Percentiles rank a stretch among this genome's conserved stretches.
Conservation (phyloP, 92 coral and sea anemone genomes). For the Parazoanthus swiftii region DNA sequence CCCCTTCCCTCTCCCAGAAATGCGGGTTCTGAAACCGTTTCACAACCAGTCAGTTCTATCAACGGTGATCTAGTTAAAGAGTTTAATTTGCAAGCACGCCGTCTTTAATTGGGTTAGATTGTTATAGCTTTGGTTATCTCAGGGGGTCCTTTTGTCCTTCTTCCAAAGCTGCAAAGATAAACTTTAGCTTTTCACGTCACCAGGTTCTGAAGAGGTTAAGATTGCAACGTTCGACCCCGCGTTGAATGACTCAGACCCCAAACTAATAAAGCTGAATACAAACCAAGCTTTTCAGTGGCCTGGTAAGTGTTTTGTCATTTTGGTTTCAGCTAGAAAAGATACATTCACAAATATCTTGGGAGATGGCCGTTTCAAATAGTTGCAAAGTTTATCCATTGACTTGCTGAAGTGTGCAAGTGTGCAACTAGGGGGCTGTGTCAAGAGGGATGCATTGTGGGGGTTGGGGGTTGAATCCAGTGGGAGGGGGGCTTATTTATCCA, state of each 20-base stretch:
- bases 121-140: no score
- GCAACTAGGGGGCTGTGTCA: background rate
- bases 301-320: conserved; percentile 37
- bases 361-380: background rate
- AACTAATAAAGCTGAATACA: conserved; percentile 13
- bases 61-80: no score
- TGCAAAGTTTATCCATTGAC: background rate
- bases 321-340: no score
- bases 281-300: conserved; percentile 52
- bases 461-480: no score
- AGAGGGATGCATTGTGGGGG: no score
- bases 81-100: no score
- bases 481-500: no score
- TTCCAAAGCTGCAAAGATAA: no score
- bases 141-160: background rate
- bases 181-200: background rate
- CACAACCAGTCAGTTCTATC: no score
- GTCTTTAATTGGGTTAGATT: no score
- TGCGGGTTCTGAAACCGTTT: no score
- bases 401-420: background rate
- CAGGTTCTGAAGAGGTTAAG: conserved; percentile 41
- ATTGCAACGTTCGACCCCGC: conserved; percentile 34
- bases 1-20: no score
- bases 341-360: background rate
- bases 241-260: background rate